These are phyloP conservation scores for Leptinotarsa texana DNA, from an alignment of 1,140 invertebrate genomes.

Conservation along the genomic window DNA sequence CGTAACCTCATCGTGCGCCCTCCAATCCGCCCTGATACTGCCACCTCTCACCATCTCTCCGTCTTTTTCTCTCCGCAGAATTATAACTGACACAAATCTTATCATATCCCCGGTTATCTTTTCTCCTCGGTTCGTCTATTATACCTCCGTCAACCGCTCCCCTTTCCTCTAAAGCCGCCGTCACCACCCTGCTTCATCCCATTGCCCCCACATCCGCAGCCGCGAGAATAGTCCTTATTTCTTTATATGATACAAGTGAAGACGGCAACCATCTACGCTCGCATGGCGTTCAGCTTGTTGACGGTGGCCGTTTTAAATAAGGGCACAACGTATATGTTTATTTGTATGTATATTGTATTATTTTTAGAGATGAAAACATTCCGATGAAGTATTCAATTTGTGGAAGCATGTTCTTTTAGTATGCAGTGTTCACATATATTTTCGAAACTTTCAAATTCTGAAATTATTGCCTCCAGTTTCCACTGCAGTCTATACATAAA, in stretches of 20 bases:
- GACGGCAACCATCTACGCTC: neutral
- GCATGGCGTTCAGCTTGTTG: neutral
- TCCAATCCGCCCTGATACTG: constrained; percentile 21
- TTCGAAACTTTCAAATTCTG: too few species aligned
- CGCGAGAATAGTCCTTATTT: constrained; percentile 15
- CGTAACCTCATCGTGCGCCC: constrained; percentile 26
- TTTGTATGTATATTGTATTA: too few species aligned
- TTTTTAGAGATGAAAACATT: too few species aligned
- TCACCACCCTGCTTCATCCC: constrained; percentile 3
- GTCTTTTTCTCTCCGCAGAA: constrained; percentile 24
- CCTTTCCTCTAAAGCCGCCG: constrained; percentile 9
- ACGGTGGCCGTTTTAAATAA: neutral
- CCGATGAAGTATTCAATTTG: too few species aligned
- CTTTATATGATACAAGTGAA: constrained; percentile 13
- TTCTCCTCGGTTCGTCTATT: constrained; percentile 28
- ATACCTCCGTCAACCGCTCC: constrained; percentile 20
- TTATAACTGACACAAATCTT: constrained; percentile 42
- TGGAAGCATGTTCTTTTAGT: too few species aligned
- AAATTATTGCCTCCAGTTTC: too few species aligned
- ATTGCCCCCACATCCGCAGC: constrained; percentile 15
- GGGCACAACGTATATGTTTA: neutral
- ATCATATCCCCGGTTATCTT: constrained; percentile 41
- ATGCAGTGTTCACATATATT: too few species aligned
- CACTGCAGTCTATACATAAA: too few species aligned
- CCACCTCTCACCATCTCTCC: constrained; percentile 27